These are phyloP conservation scores for Cyphotilapia sp. DNA, from an alignment of 2,113 vertebrate species.

Conservation along the genomic window DNA sequence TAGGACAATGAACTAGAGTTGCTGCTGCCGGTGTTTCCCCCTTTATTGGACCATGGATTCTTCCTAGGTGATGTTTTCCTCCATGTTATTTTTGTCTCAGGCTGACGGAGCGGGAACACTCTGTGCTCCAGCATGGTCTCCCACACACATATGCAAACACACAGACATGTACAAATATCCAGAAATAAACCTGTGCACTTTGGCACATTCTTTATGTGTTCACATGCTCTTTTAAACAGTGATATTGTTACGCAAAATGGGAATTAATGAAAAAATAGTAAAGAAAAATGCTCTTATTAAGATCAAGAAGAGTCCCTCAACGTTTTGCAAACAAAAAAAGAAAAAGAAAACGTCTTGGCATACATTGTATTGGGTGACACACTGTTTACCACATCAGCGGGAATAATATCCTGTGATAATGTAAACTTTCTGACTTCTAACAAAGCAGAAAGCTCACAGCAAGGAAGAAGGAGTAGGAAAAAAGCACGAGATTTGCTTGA, in stretches of 20 bases:
- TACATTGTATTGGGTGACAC: not conserved
- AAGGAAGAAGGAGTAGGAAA: not conserved
- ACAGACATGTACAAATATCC: not conserved
- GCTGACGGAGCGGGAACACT: conserved; percentile 5
- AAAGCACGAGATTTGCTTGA: not conserved
- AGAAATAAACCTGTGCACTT: not conserved
- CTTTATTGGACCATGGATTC: not conserved
- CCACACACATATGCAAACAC: not conserved
- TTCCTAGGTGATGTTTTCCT: not conserved
- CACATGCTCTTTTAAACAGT: not conserved
- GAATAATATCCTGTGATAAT: not conserved
- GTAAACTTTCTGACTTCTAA: not conserved
- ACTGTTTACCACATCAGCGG: not conserved
- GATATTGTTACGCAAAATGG: not conserved
- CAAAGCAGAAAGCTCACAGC: not conserved
- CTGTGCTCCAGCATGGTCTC: not conserved
- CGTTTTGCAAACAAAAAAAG: not conserved
- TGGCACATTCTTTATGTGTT: not conserved
- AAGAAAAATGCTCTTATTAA: not conserved
- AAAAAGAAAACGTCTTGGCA: fast-evolving
- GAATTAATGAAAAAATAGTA: conserved; percentile 32
- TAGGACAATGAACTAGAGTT: not conserved
- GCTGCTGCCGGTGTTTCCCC: not conserved
- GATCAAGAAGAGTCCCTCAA: not conserved
- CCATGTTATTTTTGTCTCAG: conserved; percentile 29